Evolutionary conservation across 2,888 invertebrate genomes (phyloP).

Genomic region (Loripinus fragilis): DNA sequence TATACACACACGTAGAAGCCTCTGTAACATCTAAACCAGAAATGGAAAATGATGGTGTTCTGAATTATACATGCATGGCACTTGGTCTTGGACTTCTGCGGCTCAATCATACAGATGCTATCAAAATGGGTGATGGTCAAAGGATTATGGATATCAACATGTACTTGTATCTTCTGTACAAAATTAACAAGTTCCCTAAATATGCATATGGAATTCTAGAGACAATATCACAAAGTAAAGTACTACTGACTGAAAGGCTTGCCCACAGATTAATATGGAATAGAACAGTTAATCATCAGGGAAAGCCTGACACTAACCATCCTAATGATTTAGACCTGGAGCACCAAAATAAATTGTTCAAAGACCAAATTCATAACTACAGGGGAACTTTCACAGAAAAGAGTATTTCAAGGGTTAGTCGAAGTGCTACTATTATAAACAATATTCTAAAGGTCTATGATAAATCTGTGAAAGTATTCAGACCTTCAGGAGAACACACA

Average conservation of each 20-base stretch:
- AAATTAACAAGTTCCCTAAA: conserved; percentile 37
- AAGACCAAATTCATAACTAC: conserved; percentile 45
- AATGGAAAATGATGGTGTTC: conserved; percentile 21
- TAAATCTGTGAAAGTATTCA: conserved; percentile 1
- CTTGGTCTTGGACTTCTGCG: conserved; percentile 33
- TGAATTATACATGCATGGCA: conserved; percentile 26
- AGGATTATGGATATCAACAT: conserved; percentile 37
- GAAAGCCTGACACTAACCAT: conserved; percentile 38
- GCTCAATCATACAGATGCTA: conserved; percentile 45
- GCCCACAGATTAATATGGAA: conserved; percentile 53
- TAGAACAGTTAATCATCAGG: conserved; percentile 47
- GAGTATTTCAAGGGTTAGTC: conserved; percentile 41
- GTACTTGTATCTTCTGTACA: conserved; percentile 35
- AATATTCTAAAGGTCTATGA: conserved; percentile 11
- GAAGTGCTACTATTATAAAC: conserved; percentile 7
- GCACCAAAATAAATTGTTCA: conserved; percentile 49
- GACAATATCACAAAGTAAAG: conserved; percentile 37
- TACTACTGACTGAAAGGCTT: conserved; percentile 36
- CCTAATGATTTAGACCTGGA: conserved; percentile 56
- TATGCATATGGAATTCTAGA: conserved; percentile 53
- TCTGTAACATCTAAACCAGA: not conserved
- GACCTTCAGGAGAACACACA: conserved; percentile 29
- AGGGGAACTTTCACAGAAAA: conserved; percentile 47
- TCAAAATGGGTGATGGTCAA: conserved; percentile 43
- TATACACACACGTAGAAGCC: not conserved